Base-by-base conservation (phyloP, 2,113 vertebrate genomes). In the Hippocampus comes region DNA sequence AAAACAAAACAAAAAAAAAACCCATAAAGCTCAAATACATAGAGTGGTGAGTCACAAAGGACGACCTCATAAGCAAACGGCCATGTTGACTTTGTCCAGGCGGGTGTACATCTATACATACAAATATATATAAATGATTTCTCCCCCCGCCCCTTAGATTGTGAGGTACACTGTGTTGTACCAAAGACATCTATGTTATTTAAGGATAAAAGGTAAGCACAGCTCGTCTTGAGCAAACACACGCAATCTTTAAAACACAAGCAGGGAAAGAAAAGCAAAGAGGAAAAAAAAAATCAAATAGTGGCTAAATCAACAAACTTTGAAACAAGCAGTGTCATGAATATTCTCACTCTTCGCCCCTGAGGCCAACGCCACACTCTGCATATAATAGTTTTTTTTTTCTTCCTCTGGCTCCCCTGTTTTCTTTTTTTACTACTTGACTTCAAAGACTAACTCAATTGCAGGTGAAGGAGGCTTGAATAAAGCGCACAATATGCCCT, bases 221-320 rank as follows among this genome's bases (percentile, higher is more conserved):
- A 42, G 78, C 71, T 82, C 89, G 89, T 87, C 78, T 78, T 87
- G 65, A 83, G 85, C 87, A 92, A 91, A 92, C 75, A 78, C 34
- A 21, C 60, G 30, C 46, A 42, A 51, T 38, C 60, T 71, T 79
- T 79, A 84, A 87, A 90, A 82, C 67, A 81, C 38, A 43, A 76
- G 78, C 42, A 76, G 81, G 68, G 69, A 81, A 74, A 72, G 68
- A 51, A 82, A 85, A 73, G 81, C 70, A 86, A 86, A 82, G 76
- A 85, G 53, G 68, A 74, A 67, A 38, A 38, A 38, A 38, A 38
- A 82, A 85, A 83, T 88, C 83, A 79, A 91, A 91, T 91, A 90
- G 66, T 75, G 83, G 84, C 84, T 89, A 90, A 87, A 91, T 91
- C 89, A 92, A 91, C 87, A 90, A 89, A 90, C 80, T 87, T 88